Conservation (phyloP, 2,797 vertebrate genomes). For the Mallotus villosus region DNA sequence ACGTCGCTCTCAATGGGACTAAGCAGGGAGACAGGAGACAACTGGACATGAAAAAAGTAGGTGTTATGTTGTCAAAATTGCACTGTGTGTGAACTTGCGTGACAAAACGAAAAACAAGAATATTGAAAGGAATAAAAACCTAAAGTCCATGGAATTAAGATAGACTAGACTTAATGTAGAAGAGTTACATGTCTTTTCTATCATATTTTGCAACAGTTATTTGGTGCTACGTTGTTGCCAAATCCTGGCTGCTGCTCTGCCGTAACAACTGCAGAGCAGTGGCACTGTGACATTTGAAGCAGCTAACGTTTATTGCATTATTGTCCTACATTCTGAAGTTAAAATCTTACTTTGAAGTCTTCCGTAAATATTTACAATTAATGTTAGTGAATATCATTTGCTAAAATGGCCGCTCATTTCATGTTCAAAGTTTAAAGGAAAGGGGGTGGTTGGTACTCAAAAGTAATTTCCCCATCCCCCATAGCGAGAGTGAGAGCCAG, state of each 20-base stretch:
- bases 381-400: slow-evolving; percentile 39
- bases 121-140: background rate
- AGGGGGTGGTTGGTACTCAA: slow-evolving; percentile 65
- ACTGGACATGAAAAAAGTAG: slow-evolving; percentile 74
- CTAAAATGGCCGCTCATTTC: slow-evolving; percentile 75
- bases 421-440: slow-evolving; percentile 78
- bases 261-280: background rate
- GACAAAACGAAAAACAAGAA: background rate
- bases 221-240: background rate
- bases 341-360: background rate
- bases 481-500: slow-evolving; percentile 21
- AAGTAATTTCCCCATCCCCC: slow-evolving; percentile 67
- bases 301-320: background rate
- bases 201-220: background rate
- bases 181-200: background rate
- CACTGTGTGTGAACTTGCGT: background rate
- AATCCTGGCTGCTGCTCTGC: background rate
- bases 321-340: background rate
- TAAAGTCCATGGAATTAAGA: background rate
- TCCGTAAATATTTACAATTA: background rate
- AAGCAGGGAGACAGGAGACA: slow-evolving; percentile 56
- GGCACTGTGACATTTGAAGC: background rate
- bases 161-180: background rate
- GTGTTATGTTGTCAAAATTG: slow-evolving; percentile 29
- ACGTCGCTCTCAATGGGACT: slow-evolving; percentile 52